phyloP scores from a whole-genome alignment of 2,888 invertebrate genomes.

The Lepidocyrtinus sp. region DNA sequence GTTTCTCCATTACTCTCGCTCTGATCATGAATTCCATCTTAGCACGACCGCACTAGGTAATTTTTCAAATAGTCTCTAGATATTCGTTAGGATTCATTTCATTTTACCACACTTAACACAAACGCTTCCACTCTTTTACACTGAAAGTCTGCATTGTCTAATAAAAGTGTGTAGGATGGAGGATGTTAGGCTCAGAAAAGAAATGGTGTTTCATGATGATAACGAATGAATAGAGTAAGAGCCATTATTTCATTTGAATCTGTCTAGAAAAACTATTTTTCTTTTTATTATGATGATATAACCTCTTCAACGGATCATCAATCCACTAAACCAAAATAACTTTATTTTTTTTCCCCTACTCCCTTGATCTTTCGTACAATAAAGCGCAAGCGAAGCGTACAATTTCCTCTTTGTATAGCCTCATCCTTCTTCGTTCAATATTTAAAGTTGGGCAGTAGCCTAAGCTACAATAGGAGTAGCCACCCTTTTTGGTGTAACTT shows the following conservation, averaged over 20 bases:
- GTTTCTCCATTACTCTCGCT: too few species aligned
- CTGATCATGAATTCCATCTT: too few species aligned
- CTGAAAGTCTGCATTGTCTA: too few species aligned
- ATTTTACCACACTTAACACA: too few species aligned
- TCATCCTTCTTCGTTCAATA: neutral
- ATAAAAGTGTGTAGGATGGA: too few species aligned
- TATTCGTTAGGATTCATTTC: too few species aligned
- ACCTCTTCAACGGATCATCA: slow-evolving; percentile 11
- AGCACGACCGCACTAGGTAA: too few species aligned
- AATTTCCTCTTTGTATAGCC: neutral
- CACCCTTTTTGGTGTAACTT: too few species aligned
- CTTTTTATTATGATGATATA: slow-evolving; percentile 15
- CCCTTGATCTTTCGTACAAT: neutral
- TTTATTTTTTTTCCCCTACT: neutral
- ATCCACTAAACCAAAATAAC: neutral
- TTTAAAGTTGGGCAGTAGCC: neutral
- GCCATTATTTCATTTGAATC: slow-evolving; percentile 26
- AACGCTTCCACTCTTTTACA: too few species aligned
- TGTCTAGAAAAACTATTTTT: slow-evolving; percentile 1
- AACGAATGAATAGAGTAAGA: slow-evolving; percentile 21
- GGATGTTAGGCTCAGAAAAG: too few species aligned
- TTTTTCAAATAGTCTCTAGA: too few species aligned
- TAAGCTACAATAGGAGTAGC: too few species aligned
- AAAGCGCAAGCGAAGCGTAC: neutral
- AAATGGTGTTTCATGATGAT: slow-evolving; percentile 22